Evolutionary conservation across 2,888 invertebrate species (phyloP).

Genomic region (Miltochrista miniata): DNA sequence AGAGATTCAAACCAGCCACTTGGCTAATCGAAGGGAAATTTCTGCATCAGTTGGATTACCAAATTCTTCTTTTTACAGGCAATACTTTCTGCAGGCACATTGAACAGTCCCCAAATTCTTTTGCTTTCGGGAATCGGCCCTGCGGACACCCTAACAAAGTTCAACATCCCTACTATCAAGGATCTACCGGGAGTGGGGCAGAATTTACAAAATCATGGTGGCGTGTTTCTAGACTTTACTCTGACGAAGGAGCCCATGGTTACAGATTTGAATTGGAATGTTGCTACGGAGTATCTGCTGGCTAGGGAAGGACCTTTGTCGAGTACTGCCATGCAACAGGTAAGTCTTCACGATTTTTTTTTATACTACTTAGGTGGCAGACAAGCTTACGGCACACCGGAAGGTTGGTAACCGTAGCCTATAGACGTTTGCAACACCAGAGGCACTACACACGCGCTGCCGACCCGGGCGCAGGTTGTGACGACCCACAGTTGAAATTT

Average conservation of each 20-base stretch:
- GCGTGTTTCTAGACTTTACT: constrained; percentile 83
- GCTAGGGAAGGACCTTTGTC: constrained; percentile 85
- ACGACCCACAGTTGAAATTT: no score
- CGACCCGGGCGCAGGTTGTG: no score
- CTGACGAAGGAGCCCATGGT: constrained; percentile 76
- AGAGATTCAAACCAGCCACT: no score
- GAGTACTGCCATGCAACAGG: constrained; percentile 86
- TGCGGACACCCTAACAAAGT: constrained; percentile 80
- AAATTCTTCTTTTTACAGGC: constrained; percentile 43
- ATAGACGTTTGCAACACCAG: no score
- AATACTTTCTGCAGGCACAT: constrained; percentile 85
- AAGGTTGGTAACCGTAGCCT: no score
- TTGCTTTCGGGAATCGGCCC: constrained; percentile 87
- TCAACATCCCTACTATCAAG: constrained; percentile 84
- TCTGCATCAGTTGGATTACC: background rate
- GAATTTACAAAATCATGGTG: constrained; percentile 88
- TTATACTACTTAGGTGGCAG: no score
- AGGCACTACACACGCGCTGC: no score
- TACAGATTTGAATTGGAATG: constrained; percentile 85
- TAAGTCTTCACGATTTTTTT: no score
- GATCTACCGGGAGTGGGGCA: constrained; percentile 87
- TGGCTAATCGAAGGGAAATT: no score
- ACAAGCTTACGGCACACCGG: no score
- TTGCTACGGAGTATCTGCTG: constrained; percentile 84
- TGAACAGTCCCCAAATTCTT: constrained; percentile 87